phyloP scores from a whole-genome alignment of 2,797 vertebrate genomes.

The Dermochelys coriacea region DNA sequence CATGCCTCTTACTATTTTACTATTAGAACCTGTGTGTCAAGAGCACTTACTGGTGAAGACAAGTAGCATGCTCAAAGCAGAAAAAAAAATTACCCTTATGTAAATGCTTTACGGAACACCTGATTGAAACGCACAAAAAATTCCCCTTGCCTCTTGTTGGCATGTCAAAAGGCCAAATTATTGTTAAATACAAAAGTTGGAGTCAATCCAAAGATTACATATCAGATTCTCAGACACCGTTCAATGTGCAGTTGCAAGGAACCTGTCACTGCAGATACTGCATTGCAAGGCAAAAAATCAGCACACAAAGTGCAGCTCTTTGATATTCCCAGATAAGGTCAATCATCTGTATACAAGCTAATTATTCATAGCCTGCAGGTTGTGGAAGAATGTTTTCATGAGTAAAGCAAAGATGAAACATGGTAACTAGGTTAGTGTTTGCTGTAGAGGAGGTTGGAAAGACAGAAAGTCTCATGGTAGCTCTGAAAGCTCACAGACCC shows the following conservation, averaged over 20 bases:
- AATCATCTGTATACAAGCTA: conserved; percentile 45
- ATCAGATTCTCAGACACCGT: conserved; percentile 25
- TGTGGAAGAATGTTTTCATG: neutral
- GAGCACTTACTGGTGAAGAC: neutral
- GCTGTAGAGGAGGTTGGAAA: neutral
- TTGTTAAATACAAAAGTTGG: conserved; percentile 4
- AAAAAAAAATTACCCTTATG: neutral
- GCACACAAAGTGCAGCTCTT: conserved; percentile 8
- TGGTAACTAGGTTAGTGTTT: neutral
- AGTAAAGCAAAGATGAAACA: neutral
- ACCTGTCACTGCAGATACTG: neutral
- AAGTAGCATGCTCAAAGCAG: neutral
- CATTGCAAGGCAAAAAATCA: conserved; percentile 32
- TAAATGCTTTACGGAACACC: neutral
- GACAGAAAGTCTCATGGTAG: neutral
- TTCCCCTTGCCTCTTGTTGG: neutral
- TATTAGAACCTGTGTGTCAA: neutral
- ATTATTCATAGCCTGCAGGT: conserved; percentile 24
- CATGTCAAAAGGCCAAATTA: conserved; percentile 19
- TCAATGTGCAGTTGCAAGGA: conserved; percentile 23
- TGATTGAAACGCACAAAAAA: neutral
- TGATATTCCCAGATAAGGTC: conserved; percentile 39
- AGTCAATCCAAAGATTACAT: conserved; percentile 7
- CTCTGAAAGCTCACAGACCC: neutral
- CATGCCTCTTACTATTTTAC: neutral